phyloP scores from a whole-genome alignment of 2,888 invertebrate species.

The Metalampra italica region DNA sequence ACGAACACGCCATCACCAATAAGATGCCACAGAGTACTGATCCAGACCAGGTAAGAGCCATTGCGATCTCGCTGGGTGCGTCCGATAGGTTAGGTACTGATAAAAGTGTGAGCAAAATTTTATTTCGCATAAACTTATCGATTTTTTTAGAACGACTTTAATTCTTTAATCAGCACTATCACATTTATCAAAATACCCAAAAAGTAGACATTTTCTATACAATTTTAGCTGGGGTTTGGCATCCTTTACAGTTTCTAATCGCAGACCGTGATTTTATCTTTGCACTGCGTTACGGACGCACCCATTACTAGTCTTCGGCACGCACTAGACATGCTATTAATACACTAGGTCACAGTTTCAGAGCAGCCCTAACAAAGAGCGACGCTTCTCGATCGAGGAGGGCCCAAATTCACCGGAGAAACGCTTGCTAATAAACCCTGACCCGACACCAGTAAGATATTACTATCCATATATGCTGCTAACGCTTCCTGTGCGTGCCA shows the following conservation, averaged over 20 bases:
- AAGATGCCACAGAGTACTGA: conserved; percentile 59
- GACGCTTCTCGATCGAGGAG: conserved; percentile 69
- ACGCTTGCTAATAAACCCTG: conserved; percentile 74
- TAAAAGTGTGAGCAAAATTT: neutral
- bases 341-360: conserved; percentile 66
- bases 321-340: conserved; percentile 43
- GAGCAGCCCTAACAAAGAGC: conserved; percentile 70
- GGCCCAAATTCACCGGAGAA: conserved; percentile 70
- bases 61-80: conserved; percentile 35
- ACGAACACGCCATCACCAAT: conserved; percentile 81
- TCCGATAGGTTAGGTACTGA: conserved; percentile 19
- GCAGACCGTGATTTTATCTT: too few species aligned
- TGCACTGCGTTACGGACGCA: conserved; percentile 15
- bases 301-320: conserved; percentile 15
- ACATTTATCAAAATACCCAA: too few species aligned
- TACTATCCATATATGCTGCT: conserved; percentile 22
- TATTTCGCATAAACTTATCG: neutral
- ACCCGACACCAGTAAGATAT: conserved; percentile 72
- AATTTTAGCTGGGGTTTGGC: too few species aligned
- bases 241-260: too few species aligned
- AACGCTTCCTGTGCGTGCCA: conserved; percentile 13
- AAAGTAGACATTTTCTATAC: too few species aligned
- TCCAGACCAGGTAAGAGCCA: conserved; percentile 54
- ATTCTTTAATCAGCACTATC: neutral
- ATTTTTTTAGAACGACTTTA: neutral